These are phyloP conservation scores for Montipora capricornis DNA, from an alignment of 64 coral and sea anemone genomes.

Conservation along the genomic window DNA sequence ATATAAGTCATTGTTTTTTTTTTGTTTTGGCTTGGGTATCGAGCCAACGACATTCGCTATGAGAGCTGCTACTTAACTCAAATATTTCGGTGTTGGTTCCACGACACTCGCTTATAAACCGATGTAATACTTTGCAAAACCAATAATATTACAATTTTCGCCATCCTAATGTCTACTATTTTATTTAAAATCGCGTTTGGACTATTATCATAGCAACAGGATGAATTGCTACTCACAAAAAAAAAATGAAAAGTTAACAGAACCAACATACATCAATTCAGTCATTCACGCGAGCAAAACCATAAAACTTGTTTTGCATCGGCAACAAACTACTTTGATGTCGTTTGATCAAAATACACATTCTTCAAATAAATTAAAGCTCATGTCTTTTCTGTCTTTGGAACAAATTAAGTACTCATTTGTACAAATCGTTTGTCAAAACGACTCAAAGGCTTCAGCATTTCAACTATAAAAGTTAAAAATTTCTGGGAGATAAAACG, in stretches of 20 bases:
- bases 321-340: too few species aligned
- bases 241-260: neutral
- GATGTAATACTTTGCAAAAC: too few species aligned
- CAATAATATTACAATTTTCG: too few species aligned
- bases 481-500: neutral
- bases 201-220: too few species aligned
- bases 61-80: too few species aligned
- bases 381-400: neutral
- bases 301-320: neutral
- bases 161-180: neutral
- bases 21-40: too few species aligned
- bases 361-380: conserved; percentile 8
- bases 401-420: neutral
- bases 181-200: neutral
- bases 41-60: too few species aligned
- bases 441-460: neutral
- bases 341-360: neutral
- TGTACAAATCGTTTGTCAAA: neutral
- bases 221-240: neutral
- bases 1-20: too few species aligned
- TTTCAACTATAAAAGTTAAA: neutral
- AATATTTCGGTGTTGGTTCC: too few species aligned
- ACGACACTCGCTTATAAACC: too few species aligned
- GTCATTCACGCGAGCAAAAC: neutral
- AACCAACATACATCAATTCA: neutral